Evolutionary conservation across 2,888 invertebrate genomes (phyloP).

Genomic region (Sialis fuliginosa): DNA sequence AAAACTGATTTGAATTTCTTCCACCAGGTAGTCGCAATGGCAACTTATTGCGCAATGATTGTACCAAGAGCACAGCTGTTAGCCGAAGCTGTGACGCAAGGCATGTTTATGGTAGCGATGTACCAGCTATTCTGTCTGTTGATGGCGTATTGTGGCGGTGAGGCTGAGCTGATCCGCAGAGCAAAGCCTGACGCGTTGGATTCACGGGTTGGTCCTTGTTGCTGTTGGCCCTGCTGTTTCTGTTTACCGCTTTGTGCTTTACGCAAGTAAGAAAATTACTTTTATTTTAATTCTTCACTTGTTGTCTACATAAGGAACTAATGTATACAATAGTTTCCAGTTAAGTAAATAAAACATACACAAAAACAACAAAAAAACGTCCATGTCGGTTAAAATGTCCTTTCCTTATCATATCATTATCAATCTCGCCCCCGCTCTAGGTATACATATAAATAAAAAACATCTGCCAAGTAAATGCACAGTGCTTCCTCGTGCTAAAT

Average conservation of each 20-base stretch:
- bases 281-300: too few species aligned
- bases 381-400: too few species aligned
- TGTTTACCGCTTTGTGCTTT: conserved; percentile 36
- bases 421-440: too few species aligned
- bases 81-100: conserved; percentile 49
- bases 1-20: too few species aligned
- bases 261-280: conserved; percentile 27
- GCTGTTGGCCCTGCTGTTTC: conserved; percentile 53
- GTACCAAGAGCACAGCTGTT: conserved; percentile 46
- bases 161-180: conserved; percentile 35
- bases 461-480: too few species aligned
- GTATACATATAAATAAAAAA: too few species aligned
- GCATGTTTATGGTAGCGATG: conserved; percentile 47
- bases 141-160: conserved; percentile 44
- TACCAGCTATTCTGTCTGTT: conserved; percentile 51
- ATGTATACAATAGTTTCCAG: too few species aligned
- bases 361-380: too few species aligned
- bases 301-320: too few species aligned
- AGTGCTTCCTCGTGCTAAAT: too few species aligned
- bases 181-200: conserved; percentile 38
- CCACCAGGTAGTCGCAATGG: conserved; percentile 37
- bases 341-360: too few species aligned
- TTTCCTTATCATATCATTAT: too few species aligned
- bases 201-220: conserved; percentile 47
- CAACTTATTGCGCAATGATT: conserved; percentile 35